Evolutionary conservation across 2,797 vertebrate genomes (phyloP).

Genomic region (Sphaeramia orbicularis): DNA sequence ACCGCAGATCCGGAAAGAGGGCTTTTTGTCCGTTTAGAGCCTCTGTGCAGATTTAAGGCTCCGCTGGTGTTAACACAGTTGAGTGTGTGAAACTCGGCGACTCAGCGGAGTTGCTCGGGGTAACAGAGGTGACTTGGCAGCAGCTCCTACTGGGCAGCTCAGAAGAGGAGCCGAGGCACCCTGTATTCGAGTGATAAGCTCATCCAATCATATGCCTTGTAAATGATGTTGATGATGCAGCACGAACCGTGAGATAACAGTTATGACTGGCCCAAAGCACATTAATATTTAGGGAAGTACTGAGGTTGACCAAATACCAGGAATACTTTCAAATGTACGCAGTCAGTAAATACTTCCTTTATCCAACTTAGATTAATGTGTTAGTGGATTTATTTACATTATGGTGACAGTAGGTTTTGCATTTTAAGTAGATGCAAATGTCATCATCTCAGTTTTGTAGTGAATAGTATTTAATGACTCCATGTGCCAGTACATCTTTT

Average conservation of each 20-base stretch:
- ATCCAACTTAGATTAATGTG: neutral
- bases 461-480: neutral
- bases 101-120: slow-evolving; percentile 35
- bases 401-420: neutral
- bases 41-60: slow-evolving; percentile 57
- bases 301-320: neutral
- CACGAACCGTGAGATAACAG: slow-evolving; percentile 3
- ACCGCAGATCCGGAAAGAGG: slow-evolving; percentile 41
- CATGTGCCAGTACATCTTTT: neutral
- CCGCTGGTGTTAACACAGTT: slow-evolving; percentile 39
- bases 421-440: neutral
- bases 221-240: slow-evolving; percentile 28
- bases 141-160: slow-evolving; percentile 29
- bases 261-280: neutral
- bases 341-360: neutral
- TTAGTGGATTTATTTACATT: neutral
- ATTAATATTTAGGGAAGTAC: neutral
- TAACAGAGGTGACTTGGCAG: slow-evolving; percentile 42
- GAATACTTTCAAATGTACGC: neutral
- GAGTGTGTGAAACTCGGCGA: slow-evolving; percentile 47
- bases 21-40: slow-evolving; percentile 34
- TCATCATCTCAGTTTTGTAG: neutral
- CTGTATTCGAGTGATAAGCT: slow-evolving; percentile 50
- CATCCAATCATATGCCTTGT: slow-evolving; percentile 31
- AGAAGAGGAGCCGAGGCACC: slow-evolving; percentile 19